Evolutionary conservation across 2,797 vertebrate genomes (phyloP), one percentile per base, ranked within the genome.

Genomic region (Eutrigla gurnardus): DNA sequence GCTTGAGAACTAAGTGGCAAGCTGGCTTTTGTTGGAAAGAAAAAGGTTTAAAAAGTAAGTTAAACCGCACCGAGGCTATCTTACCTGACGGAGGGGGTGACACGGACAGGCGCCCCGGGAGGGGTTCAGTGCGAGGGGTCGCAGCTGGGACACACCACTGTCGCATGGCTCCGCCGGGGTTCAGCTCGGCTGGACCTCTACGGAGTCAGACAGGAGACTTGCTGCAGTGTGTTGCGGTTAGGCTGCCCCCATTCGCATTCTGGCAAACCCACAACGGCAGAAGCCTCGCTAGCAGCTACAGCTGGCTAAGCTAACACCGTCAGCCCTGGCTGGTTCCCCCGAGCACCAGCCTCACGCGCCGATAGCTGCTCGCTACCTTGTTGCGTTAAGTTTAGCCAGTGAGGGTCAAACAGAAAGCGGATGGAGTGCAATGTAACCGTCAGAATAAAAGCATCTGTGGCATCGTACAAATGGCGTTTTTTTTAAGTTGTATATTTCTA

Each of bases 131-230:
- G 89, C 94, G 93, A 53, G 93, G 93, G 92, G 93, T 94, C 93
- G 94, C 94, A 57, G 92, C 91, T 89, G 94, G 93, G 89, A 95
- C 94, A 75, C 94, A 94, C 94, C 94, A 95, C 94, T 96, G 95
- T 88, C 95, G 94, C 95, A 96, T 96, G 94, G 91, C 93, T 93
- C 82, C 71, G 85, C 53, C 25, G 80, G 85, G 87, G 85, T 73
- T 89, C 89, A 71, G 87, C 91, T 91, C 89, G 81, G 88, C 89
- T 47, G 89, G 90, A 89, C 81, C 83, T 86, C 88, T 82, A 57
- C 55, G 6, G 80, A 77, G 60, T 13, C 63, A 74, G 65, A 87
- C 73, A 62, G 64, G 67, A 87, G 74, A 87, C 80, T 76, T 70
- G 83, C 89, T 86, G 89, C 91, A 86, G 86, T 87, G 87, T 54